Evolutionary conservation across 2,797 vertebrate species (phyloP).

Genomic region (Malurus splendens): DNA sequence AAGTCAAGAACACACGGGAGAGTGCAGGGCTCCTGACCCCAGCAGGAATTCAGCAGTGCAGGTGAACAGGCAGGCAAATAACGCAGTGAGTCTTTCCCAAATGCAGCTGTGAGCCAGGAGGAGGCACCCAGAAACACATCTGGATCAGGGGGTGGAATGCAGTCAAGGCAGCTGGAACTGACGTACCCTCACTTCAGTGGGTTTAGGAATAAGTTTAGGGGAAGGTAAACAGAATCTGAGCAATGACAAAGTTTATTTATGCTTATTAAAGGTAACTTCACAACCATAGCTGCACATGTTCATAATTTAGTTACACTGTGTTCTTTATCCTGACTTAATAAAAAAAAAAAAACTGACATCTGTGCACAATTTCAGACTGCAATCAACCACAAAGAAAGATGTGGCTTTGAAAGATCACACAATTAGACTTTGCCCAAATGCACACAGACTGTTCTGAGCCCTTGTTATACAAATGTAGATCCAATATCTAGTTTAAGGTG

Average conservation of each 20-base stretch:
- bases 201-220: not conserved
- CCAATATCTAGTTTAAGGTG: not conserved
- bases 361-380: not conserved
- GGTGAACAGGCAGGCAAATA: not conserved
- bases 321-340: not conserved
- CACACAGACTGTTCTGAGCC: not conserved
- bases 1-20: accelerated
- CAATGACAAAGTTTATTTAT: not conserved
- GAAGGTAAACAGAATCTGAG: not conserved
- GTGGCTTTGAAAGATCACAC: not conserved
- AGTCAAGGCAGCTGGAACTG: not conserved
- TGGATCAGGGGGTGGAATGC: not conserved
- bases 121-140: not conserved
- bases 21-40: not conserved
- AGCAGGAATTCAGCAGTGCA: not conserved
- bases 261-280: not conserved
- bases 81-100: accelerated
- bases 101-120: not conserved
- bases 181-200: accelerated
- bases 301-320: not conserved
- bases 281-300: not conserved
- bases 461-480: not conserved
- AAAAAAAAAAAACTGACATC: not conserved
- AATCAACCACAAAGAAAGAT: not conserved
- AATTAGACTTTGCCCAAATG: not conserved